Percentiles rank a stretch among this genome's conserved stretches.
Conservation (phyloP, 2,888 invertebrate species). For the Habrosyne pyritoides region DNA sequence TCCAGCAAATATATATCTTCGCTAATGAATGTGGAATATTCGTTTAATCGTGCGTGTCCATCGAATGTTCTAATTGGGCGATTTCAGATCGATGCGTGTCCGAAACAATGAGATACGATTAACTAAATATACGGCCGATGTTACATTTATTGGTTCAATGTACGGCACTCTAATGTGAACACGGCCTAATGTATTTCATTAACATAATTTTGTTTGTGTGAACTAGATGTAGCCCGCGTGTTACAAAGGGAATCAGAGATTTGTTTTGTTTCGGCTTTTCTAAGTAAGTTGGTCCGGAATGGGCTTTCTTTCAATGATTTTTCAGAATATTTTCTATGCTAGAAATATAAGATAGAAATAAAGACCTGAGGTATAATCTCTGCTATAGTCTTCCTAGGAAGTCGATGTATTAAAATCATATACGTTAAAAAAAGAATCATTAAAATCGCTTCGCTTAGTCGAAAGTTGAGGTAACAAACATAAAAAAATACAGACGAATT, state of each 20-base stretch:
- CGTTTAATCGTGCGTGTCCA: slow-evolving; percentile 54
- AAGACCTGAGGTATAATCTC: too few relatives aligned
- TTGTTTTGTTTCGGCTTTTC: not conserved
- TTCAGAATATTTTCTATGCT: too few relatives aligned
- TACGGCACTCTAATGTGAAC: not conserved
- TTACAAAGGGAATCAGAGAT: not conserved
- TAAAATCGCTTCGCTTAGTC: too few relatives aligned
- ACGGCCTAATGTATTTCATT: not conserved
- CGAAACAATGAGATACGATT: slow-evolving; percentile 11
- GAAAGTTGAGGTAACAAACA: too few relatives aligned
- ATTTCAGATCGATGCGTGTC: slow-evolving; percentile 53
- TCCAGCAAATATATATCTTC: slow-evolving; percentile 9
- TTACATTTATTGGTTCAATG: slow-evolving; percentile 2
- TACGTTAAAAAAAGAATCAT: too few relatives aligned
- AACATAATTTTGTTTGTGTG: not conserved
- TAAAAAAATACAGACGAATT: too few relatives aligned
- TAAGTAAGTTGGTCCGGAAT: not conserved
- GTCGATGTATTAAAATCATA: too few relatives aligned
- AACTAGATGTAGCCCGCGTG: not conserved
- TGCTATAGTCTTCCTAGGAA: too few relatives aligned
- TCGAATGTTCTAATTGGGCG: slow-evolving; percentile 56
- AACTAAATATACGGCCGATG: slow-evolving; percentile 4
- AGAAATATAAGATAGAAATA: too few relatives aligned
- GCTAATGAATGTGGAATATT: slow-evolving; percentile 42
- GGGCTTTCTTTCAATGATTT: not conserved